Evolutionary conservation across 1,140 invertebrate genomes (phyloP).

Genomic region (Odontomachus brunneus): DNA sequence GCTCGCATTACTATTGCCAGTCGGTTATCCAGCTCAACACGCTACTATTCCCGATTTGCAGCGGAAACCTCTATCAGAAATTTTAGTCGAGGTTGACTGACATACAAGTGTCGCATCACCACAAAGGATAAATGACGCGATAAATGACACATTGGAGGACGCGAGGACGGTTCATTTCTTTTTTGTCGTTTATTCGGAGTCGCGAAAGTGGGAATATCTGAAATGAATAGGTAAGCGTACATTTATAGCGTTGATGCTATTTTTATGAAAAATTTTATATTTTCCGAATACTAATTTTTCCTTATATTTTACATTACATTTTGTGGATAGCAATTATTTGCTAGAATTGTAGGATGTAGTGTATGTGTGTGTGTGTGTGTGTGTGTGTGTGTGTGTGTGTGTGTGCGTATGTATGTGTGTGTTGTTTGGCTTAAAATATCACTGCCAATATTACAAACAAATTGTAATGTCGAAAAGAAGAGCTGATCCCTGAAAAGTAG

Average conservation of each 20-base stretch:
- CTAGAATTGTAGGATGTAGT: constrained; percentile 68
- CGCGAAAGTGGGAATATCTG: constrained; percentile 41
- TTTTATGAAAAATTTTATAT: constrained; percentile 72
- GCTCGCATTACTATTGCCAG: constrained; percentile 91
- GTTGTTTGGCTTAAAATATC: constrained; percentile 69
- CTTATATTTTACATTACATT: constrained; percentile 72
- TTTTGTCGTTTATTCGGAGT: not conserved
- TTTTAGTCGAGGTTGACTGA: constrained; percentile 87
- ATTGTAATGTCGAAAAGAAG: constrained; percentile 63
- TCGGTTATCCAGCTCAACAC: constrained; percentile 92
- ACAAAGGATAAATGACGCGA: too few relatives aligned
- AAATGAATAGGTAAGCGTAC: constrained; percentile 63
- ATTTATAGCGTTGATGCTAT: constrained; percentile 63
- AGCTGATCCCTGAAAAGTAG: constrained; percentile 72
- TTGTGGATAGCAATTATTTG: constrained; percentile 65
- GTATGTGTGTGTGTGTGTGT: too few relatives aligned
- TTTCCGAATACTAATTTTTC: constrained; percentile 68
- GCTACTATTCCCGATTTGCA: constrained; percentile 92
- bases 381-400: too few relatives aligned
- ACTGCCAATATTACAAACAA: constrained; percentile 71
- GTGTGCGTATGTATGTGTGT: too few relatives aligned
- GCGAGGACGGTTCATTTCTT: not conserved
- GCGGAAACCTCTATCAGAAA: constrained; percentile 91
- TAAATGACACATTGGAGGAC: too few relatives aligned
- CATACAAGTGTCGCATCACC: too few relatives aligned